phyloP scores from a whole-genome alignment of 2,888 invertebrate genomes.

The Eurois occulta region DNA sequence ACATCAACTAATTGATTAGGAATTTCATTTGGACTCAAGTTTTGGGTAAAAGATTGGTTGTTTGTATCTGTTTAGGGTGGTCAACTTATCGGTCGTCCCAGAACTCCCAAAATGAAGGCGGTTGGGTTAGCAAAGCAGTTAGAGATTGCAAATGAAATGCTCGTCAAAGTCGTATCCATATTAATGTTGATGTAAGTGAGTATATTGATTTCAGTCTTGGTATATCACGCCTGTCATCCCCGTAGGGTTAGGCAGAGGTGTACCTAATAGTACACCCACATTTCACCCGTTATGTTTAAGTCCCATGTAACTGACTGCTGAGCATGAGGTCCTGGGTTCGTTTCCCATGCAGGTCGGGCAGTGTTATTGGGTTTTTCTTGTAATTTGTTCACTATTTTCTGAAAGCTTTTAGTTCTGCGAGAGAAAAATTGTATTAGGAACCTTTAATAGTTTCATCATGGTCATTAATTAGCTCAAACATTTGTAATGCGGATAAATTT shows the following conservation, averaged over 20 bases:
- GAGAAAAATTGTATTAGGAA: not conserved
- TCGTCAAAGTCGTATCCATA: not conserved
- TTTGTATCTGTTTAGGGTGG: conserved; percentile 9
- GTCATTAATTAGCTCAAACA: not conserved
- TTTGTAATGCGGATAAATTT: not conserved
- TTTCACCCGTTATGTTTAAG: too few species aligned
- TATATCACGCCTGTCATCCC: too few species aligned
- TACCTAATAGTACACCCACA: too few species aligned
- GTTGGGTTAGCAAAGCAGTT: not conserved
- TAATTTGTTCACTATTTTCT: not conserved
- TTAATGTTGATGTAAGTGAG: not conserved
- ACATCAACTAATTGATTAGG: conserved; percentile 62
- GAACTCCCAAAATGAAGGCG: not conserved
- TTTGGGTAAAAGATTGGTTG: conserved; percentile 15
- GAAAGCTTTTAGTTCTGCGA: not conserved
- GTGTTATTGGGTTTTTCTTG: too few species aligned
- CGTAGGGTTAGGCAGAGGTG: too few species aligned
- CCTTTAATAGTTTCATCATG: not conserved
- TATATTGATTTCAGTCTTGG: not conserved
- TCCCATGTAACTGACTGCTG: too few species aligned
- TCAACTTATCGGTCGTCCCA: not conserved
- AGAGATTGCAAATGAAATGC: not conserved
- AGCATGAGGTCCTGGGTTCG: too few species aligned
- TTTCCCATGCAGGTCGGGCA: too few species aligned
- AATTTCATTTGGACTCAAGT: conserved; percentile 37